Evolutionary conservation across 2,113 vertebrate species (phyloP), one percentile per base, ranked within the genome.

Genomic region (Pristiophorus japonicus): DNA sequence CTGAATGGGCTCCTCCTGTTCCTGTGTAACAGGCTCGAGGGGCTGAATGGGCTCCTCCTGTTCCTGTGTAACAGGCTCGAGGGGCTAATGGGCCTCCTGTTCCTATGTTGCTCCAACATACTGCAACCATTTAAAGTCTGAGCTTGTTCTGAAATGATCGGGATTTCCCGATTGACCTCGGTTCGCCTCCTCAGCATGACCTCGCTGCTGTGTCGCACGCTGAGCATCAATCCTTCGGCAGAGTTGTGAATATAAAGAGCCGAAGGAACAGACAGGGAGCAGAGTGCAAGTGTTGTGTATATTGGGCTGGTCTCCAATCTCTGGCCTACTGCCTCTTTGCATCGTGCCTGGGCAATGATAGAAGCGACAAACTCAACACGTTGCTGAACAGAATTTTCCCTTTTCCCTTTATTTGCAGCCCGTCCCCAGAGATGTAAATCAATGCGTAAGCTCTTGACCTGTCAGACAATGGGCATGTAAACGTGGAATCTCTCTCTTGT

Each of bases 391-490:
- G 38, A 45, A 4, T 81, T 42, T 81, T 42, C 78, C 22, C 42
- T 45, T 81, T 81, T 81, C 4, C 16, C 78, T 81, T 81, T 81
- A 81, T 81, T 81, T 81, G 78, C 38, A 81, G 78, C 7, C 16
- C 45, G n/a, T 81, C 78, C 78, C 38, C 78, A 20, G 78, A 81
- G 78, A 42, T 81, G 78, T 81, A 81, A 81, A 81, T 81, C 78
- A 81, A 45, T 81, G 78, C 38, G 22, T 81, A 42, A 22, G 78
- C 78, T 81, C 5, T 81, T 81, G 78, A 81, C 38, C 78, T 42
- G 30, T 81, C 78, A 42, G 16, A 20, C 78, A 6, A 59, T 59
- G 10, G 59, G 59, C 59, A 81, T 81, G 18, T 81, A 81, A 81
- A 45, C 78, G 5, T 42, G 78, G 38, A 81, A 42, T 81, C 38